A percentile compares a stretch with the other conserved stretches of the same genome.
These are phyloP conservation scores for Seriola aureovittata DNA, from an alignment of 2,113 vertebrate genomes.

Conservation along the genomic window DNA sequence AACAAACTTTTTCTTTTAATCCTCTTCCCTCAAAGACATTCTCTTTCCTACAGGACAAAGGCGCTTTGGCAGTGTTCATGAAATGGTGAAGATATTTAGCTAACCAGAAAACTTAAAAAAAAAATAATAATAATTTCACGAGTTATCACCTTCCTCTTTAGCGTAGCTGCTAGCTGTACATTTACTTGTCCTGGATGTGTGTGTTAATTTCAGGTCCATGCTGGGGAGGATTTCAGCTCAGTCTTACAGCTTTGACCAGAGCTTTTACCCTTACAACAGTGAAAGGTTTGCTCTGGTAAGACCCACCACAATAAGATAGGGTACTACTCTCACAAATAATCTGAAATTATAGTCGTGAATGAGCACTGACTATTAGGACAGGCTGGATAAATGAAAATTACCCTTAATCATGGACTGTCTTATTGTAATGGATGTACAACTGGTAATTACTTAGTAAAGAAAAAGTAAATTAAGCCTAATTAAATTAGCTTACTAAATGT, in stretches of 20 bases:
- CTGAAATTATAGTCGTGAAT: background rate
- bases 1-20: conserved; percentile 68
- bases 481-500: background rate
- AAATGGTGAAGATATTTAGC: conserved; percentile 74
- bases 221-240: conserved; percentile 81
- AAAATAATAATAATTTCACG: rapidly evolving
- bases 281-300: conserved; percentile 80
- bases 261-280: conserved; percentile 75
- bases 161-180: background rate
- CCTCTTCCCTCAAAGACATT: conserved; percentile 60
- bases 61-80: conserved; percentile 61
- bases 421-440: background rate
- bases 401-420: background rate
- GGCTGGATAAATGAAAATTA: no score
- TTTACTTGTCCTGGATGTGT: background rate
- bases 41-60: conserved; percentile 71
- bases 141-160: background rate
- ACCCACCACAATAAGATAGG: background rate
- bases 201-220: conserved; percentile 81
- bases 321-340: background rate
- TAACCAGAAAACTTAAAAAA: background rate
- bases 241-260: conserved; percentile 82
- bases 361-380: background rate
- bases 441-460: no score
- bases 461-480: no score